Evolutionary conservation across 2,888 invertebrate species (phyloP), one percentile per base, ranked within the genome.

Genomic region (Scrobipalpa atriplicella): DNA sequence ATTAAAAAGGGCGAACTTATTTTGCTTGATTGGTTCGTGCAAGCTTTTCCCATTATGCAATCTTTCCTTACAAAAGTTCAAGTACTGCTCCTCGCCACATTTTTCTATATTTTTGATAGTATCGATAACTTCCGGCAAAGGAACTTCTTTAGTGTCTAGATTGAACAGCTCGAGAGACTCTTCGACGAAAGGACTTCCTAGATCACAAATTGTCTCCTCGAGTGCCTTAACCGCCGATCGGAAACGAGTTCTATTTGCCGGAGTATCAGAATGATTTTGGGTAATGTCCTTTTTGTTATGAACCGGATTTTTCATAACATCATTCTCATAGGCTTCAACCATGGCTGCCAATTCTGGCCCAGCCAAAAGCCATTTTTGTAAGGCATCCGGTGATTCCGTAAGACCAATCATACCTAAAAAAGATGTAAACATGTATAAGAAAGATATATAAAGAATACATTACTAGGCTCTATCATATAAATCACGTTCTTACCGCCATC

Each of bases 21-120:
- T 29, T 6, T 56, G n/a, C n/a, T 56, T 56, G 18, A 56, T 56
- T 3, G 56, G 19, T 21, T 56, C 56, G 2, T 56, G 56, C 18
- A 56, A 10, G 7, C 3, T 11, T 21, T 56, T 56, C 3, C 3
- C 56, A 11, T 1, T 6, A 11, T 21, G 9, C 2, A 56, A 18
- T 21, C 56, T 19, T 10, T 56, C 56, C 3, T 56, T 9, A 21
- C 56, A 56, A 13, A 56, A 56, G 2, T 2, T 21, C 3, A 21
- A 1, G 9, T 56, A 56, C 21, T 51, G 51, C n/a, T 51, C 16
- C 16, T 51, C 51, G 16, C 51, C 51, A 8, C n/a, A 6, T 16
- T 51, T 51, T 51, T 51, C 51, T 51, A 51, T 51, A 16, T n/a
- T 51, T 2, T 16, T 5, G 1, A 51, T 5, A 6, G 8, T 8